phyloP scores from a whole-genome alignment of 2,888 invertebrate species.

The Dromius quadrimaculatus region DNA sequence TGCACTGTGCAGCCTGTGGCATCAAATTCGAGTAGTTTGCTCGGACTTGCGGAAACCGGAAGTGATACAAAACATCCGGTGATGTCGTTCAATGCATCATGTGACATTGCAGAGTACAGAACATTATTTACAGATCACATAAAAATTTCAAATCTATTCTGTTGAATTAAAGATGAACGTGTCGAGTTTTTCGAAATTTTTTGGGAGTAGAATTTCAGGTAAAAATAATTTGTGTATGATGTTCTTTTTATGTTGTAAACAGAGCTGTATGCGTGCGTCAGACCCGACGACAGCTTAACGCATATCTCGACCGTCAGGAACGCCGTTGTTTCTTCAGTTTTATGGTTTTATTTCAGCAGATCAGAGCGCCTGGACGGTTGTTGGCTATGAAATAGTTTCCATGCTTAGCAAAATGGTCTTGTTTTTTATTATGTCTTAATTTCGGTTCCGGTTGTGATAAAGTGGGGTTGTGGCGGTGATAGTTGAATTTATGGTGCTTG shows the following conservation, averaged over 20 bases:
- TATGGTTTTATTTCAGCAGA: constrained; percentile 34
- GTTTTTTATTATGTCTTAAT: constrained; percentile 32
- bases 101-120: background rate
- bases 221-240: too few species aligned
- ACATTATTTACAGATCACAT: constrained; percentile 15
- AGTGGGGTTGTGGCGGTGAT: constrained; percentile 19
- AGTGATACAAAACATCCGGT: constrained; percentile 47
- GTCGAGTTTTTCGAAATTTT: background rate
- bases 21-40: background rate
- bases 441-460: constrained; percentile 22
- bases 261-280: constrained; percentile 19
- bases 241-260: constrained; percentile 17
- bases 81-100: constrained; percentile 35
- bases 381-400: constrained; percentile 28
- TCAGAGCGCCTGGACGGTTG: constrained; percentile 3
- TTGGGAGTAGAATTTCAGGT: background rate
- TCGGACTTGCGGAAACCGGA: constrained; percentile 38
- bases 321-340: background rate
- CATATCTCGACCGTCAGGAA: constrained; percentile 11
- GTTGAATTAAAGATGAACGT: background rate
- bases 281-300: constrained; percentile 22
- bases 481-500: constrained; percentile 27
- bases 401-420: constrained; percentile 2
- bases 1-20: background rate
- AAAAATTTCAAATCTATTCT: constrained; percentile 12